Percentiles rank a stretch among this genome's conserved stretches.
Conservation (phyloP, 2,113 vertebrate genomes). For the Ursus arctos region DNA sequence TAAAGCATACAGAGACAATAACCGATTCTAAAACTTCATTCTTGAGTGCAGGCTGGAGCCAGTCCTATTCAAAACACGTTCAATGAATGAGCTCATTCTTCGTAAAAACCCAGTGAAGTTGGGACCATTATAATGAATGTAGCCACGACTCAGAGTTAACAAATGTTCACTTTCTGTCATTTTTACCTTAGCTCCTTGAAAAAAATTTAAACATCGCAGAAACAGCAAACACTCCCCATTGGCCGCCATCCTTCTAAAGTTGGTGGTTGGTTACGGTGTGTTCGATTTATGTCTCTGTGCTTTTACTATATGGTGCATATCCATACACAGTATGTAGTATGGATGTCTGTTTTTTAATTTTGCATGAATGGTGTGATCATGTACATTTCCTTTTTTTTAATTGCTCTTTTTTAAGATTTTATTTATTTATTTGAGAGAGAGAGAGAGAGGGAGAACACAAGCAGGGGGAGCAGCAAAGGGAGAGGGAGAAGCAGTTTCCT, state of each 20-base stretch:
- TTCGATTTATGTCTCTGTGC: background rate
- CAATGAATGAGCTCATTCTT: constrained; percentile 5
- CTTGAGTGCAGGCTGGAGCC: background rate
- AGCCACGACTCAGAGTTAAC: background rate
- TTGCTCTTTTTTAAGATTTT: no score
- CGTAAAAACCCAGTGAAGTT: background rate
- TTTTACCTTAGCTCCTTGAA: background rate
- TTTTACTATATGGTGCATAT: background rate
- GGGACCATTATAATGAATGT: background rate
- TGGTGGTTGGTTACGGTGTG: background rate
- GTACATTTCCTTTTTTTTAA: no score
- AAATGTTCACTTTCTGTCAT: background rate
- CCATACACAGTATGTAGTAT: background rate
- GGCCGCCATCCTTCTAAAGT: background rate
- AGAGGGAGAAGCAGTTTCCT: no score
- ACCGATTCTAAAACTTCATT: background rate
- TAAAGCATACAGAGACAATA: background rate
- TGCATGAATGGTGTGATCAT: background rate
- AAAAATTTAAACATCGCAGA: background rate
- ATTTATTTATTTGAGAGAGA: no score
- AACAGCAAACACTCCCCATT: background rate
- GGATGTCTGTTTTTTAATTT: background rate
- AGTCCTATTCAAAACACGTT: background rate
- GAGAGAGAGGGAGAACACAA: no score
- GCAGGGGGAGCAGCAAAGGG: no score